These are phyloP conservation scores for Anarsia innoxiella DNA, from an alignment of 2,888 invertebrate species.

Conservation along the genomic window DNA sequence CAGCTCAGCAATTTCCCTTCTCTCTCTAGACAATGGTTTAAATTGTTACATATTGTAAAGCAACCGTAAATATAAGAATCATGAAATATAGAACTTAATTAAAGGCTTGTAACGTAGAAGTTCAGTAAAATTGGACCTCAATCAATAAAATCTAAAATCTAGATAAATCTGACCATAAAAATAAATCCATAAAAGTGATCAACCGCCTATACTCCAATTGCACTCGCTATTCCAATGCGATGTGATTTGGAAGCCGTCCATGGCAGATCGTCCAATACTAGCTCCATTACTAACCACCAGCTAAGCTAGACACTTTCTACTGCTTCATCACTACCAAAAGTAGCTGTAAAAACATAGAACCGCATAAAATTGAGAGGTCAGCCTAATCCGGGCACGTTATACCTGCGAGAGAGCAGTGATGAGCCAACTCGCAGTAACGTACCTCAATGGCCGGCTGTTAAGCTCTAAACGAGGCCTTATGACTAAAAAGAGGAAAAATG, in stretches of 20 bases:
- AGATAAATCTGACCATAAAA: conserved; percentile 21
- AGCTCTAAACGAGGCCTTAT: conserved; percentile 48
- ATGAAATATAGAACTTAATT: too few species aligned
- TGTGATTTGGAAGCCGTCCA: conserved; percentile 64
- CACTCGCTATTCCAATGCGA: conserved; percentile 62
- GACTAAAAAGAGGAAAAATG: conserved; percentile 36
- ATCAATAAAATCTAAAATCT: too few species aligned
- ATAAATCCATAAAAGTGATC: conserved; percentile 47
- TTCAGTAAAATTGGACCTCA: too few species aligned
- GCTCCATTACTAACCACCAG: conserved; percentile 42
- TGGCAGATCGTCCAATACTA: conserved; percentile 35
- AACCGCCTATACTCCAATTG: conserved; percentile 46
- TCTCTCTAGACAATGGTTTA: too few species aligned
- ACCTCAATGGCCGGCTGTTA: conserved; percentile 56
- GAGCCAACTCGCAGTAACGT: conserved; percentile 56
- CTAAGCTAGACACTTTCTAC: conserved; percentile 31
- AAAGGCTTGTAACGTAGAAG: too few species aligned
- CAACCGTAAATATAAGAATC: too few species aligned
- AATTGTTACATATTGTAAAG: too few species aligned
- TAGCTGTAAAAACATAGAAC: conserved; percentile 14
- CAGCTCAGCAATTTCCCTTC: too few species aligned
- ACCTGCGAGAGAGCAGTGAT: conserved; percentile 52
- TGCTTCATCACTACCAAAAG: conserved; percentile 20
- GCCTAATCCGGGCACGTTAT: conserved; percentile 39
- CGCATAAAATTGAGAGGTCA: conserved; percentile 29